Conservation (phyloP, 1,140 invertebrate genomes). For the Scaptomyza pallida region DNA sequence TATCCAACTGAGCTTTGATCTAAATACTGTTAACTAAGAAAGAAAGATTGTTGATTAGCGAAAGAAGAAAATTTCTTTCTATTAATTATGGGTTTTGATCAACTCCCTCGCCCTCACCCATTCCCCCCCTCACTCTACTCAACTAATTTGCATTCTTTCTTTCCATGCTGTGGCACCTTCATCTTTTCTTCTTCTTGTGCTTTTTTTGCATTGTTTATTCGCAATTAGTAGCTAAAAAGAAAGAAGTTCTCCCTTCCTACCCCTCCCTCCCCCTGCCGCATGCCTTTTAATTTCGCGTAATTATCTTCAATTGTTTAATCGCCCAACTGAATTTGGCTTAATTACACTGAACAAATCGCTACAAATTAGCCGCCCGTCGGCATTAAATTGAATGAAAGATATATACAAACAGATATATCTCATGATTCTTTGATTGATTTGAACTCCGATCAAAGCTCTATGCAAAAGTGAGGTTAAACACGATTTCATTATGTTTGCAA, state of each 20-base stretch:
- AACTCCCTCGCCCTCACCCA: background rate
- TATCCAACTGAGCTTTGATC: constrained; percentile 48
- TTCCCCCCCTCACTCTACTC: constrained; percentile 1
- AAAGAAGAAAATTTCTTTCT: constrained; percentile 26
- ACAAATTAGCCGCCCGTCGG: background rate
- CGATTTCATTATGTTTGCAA: background rate
- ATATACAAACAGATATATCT: background rate
- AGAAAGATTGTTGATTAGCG: background rate
- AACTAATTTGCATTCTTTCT: constrained; percentile 43
- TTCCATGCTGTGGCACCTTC: background rate
- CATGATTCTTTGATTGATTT: background rate
- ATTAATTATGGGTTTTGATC: constrained; percentile 68
- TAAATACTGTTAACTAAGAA: background rate
- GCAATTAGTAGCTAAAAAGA: constrained; percentile 26
- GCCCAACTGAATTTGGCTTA: constrained; percentile 64
- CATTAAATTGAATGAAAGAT: constrained; percentile 28
- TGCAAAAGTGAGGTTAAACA: background rate
- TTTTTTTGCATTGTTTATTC: constrained; percentile 18
- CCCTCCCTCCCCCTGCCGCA: too few species aligned
- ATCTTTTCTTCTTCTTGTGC: too few species aligned
- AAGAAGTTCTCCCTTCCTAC: constrained; percentile 1
- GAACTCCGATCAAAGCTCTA: background rate
- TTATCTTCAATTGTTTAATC: constrained; percentile 75
- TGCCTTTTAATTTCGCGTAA: constrained; percentile 58
- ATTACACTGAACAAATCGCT: constrained; percentile 34